Evolutionary conservation across 2,113 vertebrate species (phyloP).

Genomic region (Sula dactylatra): DNA sequence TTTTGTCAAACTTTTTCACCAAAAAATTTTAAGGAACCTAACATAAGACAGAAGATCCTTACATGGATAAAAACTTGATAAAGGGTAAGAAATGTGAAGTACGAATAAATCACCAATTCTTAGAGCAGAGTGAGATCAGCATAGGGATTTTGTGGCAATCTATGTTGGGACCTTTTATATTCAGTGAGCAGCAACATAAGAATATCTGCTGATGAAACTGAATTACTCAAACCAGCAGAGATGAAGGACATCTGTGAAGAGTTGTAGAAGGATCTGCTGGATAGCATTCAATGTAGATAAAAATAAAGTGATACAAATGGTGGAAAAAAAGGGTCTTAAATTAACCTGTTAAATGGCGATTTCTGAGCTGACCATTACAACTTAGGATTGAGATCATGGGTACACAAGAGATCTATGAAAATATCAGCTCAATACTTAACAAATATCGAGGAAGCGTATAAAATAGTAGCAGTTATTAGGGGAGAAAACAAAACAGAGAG

Average conservation of each 20-base stretch:
- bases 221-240: not conserved
- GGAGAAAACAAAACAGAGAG: not conserved
- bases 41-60: not conserved
- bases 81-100: not conserved
- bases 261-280: not conserved
- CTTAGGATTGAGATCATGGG: not conserved
- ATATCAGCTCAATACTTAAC: not conserved
- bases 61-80: not conserved
- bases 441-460: fast-evolving
- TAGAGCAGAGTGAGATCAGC: not conserved
- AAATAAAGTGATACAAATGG: not conserved
- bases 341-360: not conserved
- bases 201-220: not conserved
- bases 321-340: not conserved
- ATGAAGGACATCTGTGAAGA: not conserved
- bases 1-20: not conserved
- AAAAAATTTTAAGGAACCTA: not conserved
- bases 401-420: not conserved
- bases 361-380: not conserved
- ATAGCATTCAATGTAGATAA: not conserved
- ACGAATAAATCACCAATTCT: not conserved
- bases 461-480: not conserved
- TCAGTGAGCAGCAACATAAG: not conserved
- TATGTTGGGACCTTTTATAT: not conserved
- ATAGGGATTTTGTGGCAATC: not conserved